Percentiles rank a stretch among this genome's conserved stretches.
Evolutionary conservation across 2,113 vertebrate genomes (phyloP).

Genomic region (Cinclus mexicanus): DNA sequence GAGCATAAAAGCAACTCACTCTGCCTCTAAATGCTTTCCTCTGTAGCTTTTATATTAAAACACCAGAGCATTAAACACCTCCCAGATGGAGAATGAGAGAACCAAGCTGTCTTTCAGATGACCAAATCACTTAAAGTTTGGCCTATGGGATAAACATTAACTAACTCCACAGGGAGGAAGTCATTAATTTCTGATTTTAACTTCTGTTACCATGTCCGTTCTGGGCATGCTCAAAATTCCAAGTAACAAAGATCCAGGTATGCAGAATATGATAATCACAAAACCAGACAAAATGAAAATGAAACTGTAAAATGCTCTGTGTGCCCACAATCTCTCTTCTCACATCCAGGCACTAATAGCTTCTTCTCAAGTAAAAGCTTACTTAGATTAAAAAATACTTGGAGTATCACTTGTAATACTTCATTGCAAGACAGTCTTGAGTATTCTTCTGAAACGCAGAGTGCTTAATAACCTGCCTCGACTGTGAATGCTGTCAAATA

Average conservation of each 20-base stretch:
- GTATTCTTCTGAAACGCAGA: conserved; percentile 40
- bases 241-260: neutral
- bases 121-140: neutral
- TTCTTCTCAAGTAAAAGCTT: conserved; percentile 11
- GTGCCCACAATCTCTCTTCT: neutral
- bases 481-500: conserved; percentile 64
- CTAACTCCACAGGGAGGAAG: neutral
- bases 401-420: conserved; percentile 18
- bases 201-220: neutral
- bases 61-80: neutral
- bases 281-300: conserved; percentile 3
- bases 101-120: neutral
- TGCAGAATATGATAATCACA: conserved; percentile 1
- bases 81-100: neutral
- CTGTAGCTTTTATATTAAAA: neutral
- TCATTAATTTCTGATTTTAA: neutral
- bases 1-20: neutral
- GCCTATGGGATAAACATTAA: conserved; percentile 8
- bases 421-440: conserved; percentile 24
- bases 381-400: conserved; percentile 16
- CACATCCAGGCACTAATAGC: neutral
- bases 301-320: neutral
- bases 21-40: neutral
- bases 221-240: neutral
- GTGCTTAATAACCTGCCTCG: conserved; percentile 52